Evolutionary conservation across 2,797 vertebrate species (phyloP).

Genomic region (Centropyge bicolor): DNA sequence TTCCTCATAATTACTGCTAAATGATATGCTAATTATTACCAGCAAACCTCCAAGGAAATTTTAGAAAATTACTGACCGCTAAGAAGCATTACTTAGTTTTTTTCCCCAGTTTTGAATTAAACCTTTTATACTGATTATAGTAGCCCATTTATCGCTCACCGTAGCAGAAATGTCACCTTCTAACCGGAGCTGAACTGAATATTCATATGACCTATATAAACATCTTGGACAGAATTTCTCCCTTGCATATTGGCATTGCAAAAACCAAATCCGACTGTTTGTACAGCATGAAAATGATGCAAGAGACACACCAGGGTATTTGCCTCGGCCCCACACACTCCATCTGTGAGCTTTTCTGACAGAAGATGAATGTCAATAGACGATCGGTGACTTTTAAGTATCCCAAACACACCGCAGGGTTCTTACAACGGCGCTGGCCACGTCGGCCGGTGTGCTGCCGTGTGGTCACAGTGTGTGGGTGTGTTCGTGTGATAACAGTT

Average conservation of each 20-base stretch:
- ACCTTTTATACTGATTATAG: not conserved
- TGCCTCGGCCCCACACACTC: not conserved
- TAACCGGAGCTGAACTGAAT: conserved; percentile 1
- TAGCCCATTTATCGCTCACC: too few species aligned
- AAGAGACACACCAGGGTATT: not conserved
- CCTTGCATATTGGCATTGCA: not conserved
- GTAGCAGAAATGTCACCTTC: not conserved
- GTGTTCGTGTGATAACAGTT: conserved; percentile 21
- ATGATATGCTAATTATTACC: not conserved
- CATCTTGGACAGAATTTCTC: conserved; percentile 6
- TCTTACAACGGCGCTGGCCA: not conserved
- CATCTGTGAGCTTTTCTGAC: conserved; percentile 16
- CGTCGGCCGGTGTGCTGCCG: not conserved
- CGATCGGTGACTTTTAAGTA: conserved; percentile 16
- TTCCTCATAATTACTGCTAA: not conserved
- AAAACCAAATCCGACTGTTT: conserved; percentile 7
- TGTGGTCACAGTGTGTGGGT: not conserved
- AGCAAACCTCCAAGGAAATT: not conserved
- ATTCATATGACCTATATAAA: conserved; percentile 2
- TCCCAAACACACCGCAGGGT: conserved; percentile 3
- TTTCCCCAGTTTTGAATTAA: not conserved
- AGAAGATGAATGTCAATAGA: conserved; percentile 3
- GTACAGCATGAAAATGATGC: not conserved
- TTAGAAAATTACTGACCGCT: not conserved
- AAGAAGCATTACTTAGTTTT: not conserved